These are phyloP conservation scores for Melinaea marsaeus DNA, from an alignment of 2,888 invertebrate genomes.

Conservation along the genomic window DNA sequence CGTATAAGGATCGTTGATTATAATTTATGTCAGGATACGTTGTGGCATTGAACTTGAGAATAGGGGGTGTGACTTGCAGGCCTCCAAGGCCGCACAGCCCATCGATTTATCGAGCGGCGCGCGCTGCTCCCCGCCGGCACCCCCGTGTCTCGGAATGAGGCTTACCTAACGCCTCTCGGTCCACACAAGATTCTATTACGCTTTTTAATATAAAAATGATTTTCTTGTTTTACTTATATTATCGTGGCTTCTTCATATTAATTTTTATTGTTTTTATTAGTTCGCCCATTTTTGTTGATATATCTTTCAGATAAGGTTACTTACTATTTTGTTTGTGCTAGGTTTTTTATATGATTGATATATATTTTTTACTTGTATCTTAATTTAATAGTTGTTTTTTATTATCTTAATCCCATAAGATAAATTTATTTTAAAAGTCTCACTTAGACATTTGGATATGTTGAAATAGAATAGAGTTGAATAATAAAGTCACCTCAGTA, in stretches of 20 bases:
- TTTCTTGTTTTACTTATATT: slow-evolving; percentile 16
- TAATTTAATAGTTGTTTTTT: too few relatives aligned
- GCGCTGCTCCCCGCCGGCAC: slow-evolving; percentile 54
- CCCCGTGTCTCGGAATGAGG: slow-evolving; percentile 45
- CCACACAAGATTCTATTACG: slow-evolving; percentile 27
- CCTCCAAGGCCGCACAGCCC: slow-evolving; percentile 67
- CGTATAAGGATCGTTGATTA: slow-evolving; percentile 10
- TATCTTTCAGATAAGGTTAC: too few relatives aligned
- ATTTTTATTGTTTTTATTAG: not conserved
- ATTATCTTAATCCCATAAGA: too few relatives aligned
- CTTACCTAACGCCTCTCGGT: slow-evolving; percentile 37
- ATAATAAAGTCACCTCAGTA: too few relatives aligned
- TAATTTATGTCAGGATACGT: slow-evolving; percentile 34
- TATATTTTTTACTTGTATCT: too few relatives aligned
- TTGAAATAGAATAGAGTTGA: too few relatives aligned
- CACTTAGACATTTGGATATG: too few relatives aligned
- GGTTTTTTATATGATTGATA: too few relatives aligned
- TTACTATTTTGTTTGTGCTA: too few relatives aligned
- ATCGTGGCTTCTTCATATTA: not conserved
- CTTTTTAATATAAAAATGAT: slow-evolving; percentile 20
- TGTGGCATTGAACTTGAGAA: slow-evolving; percentile 74
- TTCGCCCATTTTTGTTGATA: too few relatives aligned
- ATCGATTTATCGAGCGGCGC: slow-evolving; percentile 77
- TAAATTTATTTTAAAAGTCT: too few relatives aligned
- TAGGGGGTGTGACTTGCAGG: slow-evolving; percentile 73